Evolutionary conservation across 1,140 invertebrate genomes (phyloP).

Genomic region (Atta cephalotes): DNA sequence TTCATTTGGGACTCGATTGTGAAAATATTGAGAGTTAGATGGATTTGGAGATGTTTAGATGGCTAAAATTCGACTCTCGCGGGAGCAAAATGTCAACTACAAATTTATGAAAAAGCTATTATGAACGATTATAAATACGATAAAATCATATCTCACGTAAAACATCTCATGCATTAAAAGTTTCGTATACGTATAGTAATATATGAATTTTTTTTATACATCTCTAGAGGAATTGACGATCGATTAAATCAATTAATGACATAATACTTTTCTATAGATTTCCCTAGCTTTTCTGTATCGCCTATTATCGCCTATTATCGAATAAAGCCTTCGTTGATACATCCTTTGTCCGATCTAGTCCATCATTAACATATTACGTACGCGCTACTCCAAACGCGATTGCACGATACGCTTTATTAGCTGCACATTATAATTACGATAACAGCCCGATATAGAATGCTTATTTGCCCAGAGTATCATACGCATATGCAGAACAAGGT

Average conservation of each 20-base stretch:
- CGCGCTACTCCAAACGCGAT: constrained; percentile 51
- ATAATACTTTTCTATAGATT: neutral
- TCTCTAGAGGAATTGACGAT: neutral
- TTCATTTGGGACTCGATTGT: neutral
- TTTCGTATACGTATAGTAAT: neutral
- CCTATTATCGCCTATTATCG: constrained; percentile 27
- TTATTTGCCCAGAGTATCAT: constrained; percentile 54
- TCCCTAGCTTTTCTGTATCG: constrained; percentile 7
- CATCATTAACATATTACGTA: constrained; percentile 58
- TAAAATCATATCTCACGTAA: neutral
- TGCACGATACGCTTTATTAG: constrained; percentile 58
- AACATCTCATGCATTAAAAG: neutral
- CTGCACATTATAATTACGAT: constrained; percentile 60
- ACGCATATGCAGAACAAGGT: constrained; percentile 46
- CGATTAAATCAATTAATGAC: constrained; percentile 29
- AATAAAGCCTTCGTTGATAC: constrained; percentile 30
- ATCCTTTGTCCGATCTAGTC: constrained; percentile 41
- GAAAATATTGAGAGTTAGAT: constrained; percentile 8
- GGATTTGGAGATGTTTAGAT: neutral
- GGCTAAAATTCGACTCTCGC: neutral
- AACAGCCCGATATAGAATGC: constrained; percentile 50
- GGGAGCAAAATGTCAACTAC: neutral
- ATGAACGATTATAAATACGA: neutral
- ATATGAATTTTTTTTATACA: neutral
- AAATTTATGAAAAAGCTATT: neutral